These are phyloP conservation scores for Symphodus melops DNA, from an alignment of 2,113 vertebrate species.

Conservation along the genomic window DNA sequence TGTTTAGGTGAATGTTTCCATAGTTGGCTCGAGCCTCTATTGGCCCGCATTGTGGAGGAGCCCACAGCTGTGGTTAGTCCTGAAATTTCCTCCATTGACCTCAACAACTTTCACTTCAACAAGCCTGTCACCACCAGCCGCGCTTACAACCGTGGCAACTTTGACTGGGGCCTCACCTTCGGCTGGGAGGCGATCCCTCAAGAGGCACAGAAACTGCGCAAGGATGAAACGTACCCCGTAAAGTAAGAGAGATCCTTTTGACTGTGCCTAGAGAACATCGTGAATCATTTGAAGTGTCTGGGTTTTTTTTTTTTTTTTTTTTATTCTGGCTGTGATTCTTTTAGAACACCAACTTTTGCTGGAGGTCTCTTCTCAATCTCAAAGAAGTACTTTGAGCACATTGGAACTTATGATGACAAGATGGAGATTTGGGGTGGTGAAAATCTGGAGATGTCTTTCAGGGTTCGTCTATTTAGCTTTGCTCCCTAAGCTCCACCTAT, in stretches of 20 bases:
- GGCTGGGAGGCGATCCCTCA: slow-evolving; percentile 91
- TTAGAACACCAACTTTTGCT: slow-evolving; percentile 94
- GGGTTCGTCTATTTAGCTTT: slow-evolving; percentile 82
- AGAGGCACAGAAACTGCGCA: slow-evolving; percentile 85
- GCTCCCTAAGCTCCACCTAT: background rate
- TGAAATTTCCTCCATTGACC: slow-evolving; percentile 92
- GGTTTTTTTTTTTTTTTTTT: slow-evolving; percentile 19
- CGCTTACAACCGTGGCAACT: slow-evolving; percentile 92
- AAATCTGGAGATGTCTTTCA: slow-evolving; percentile 99
- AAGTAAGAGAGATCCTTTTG: slow-evolving; percentile 82
- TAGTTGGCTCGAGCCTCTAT: slow-evolving; percentile 94
- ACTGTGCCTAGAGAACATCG: background rate
- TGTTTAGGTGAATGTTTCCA: slow-evolving; percentile 95
- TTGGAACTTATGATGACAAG: slow-evolving; percentile 95
- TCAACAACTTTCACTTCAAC: slow-evolving; percentile 91
- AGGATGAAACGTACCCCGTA: slow-evolving; percentile 94
- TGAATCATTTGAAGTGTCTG: slow-evolving; percentile 7
- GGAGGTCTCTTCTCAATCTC: slow-evolving; percentile 96
- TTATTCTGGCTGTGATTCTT: slow-evolving; percentile 31
- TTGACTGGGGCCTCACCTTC: slow-evolving; percentile 95
- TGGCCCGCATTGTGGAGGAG: slow-evolving; percentile 92
- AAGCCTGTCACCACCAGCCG: slow-evolving; percentile 85
- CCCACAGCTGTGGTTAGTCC: slow-evolving; percentile 92
- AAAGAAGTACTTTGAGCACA: slow-evolving; percentile 93
- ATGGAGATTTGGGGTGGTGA: slow-evolving; percentile 99